Conservation (phyloP, 1,140 invertebrate genomes). For the Diorhabda carinulata region DNA sequence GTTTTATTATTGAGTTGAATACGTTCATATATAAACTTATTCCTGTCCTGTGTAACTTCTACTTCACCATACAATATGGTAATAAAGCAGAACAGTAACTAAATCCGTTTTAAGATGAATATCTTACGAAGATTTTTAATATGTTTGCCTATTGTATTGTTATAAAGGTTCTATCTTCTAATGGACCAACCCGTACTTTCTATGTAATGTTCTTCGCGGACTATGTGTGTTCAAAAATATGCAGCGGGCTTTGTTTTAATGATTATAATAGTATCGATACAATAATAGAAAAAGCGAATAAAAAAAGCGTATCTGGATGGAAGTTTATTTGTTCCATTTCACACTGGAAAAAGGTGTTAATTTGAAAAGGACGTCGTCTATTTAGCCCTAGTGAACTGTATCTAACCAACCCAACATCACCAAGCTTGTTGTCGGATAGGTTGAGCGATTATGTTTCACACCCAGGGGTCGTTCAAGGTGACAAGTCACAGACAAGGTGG, state of each 20-base stretch:
- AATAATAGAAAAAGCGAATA: slow-evolving; percentile 3
- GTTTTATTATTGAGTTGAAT: no score
- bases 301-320: background rate
- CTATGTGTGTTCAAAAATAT: background rate
- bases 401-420: no score
- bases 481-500: no score
- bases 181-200: slow-evolving; percentile 1
- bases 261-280: background rate
- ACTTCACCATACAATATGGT: slow-evolving; percentile 29
- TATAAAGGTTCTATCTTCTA: slow-evolving; percentile 8
- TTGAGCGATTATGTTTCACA: no score
- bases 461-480: no score
- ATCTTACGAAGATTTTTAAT: slow-evolving; percentile 25
- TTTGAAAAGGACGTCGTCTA: no score
- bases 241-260: slow-evolving; percentile 9
- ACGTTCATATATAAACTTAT: background rate
- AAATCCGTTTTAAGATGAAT: slow-evolving; percentile 27
- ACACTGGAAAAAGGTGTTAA: no score
- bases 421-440: no score
- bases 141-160: slow-evolving; percentile 21
- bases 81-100: slow-evolving; percentile 30
- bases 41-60: slow-evolving; percentile 8
- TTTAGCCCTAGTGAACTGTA: no score
- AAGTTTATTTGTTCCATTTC: background rate
- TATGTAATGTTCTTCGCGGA: background rate